Evolutionary conservation across 2,888 invertebrate species (phyloP).

Genomic region (Cephus rjabovi): DNA sequence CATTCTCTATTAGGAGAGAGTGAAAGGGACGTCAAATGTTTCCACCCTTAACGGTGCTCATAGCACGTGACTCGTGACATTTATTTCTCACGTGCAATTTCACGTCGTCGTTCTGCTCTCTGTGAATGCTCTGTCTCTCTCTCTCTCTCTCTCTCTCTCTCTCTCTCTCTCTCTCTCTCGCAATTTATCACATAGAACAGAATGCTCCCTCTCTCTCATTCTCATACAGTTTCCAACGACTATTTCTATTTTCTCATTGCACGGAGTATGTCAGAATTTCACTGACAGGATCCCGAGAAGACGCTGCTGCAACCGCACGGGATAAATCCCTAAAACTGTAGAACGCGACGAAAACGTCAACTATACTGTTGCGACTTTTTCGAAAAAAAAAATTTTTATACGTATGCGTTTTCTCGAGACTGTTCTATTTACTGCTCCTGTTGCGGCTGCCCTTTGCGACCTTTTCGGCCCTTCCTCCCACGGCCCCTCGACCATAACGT

Average conservation of each 20-base stretch:
- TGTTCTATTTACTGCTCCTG: background rate
- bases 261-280: background rate
- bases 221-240: background rate
- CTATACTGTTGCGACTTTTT: background rate
- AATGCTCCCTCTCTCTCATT: no score
- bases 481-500: background rate
- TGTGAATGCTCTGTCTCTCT: background rate
- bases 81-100: conserved; percentile 7
- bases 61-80: conserved; percentile 3
- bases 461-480: background rate
- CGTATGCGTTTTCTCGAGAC: background rate
- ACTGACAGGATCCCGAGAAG: background rate
- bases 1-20: conserved; percentile 2
- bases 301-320: background rate
- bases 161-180: no score
- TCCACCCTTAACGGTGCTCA: background rate
- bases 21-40: background rate
- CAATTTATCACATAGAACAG: no score
- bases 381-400: background rate
- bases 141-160: no score
- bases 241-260: background rate
- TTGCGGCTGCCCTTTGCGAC: background rate
- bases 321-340: background rate
- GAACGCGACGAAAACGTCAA: background rate
- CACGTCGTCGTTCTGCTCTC: background rate